Evolutionary conservation across 2,113 vertebrate species (phyloP), one percentile per base, ranked within the genome.

Genomic region (Dasypus novemcinctus): DNA sequence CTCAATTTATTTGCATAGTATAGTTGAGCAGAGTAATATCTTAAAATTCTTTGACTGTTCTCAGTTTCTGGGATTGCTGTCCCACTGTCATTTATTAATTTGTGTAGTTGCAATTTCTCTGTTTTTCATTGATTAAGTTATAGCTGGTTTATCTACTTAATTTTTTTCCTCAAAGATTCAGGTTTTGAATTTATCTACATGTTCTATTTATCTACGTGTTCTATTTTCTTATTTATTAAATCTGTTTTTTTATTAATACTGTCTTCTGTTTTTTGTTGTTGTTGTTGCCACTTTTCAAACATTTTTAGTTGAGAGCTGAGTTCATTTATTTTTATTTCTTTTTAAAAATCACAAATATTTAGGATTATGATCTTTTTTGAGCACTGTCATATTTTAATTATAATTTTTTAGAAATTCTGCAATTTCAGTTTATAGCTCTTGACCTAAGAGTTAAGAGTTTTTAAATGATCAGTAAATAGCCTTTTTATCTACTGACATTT

Each of bases 11-110:
- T 95, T 95, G 78, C 71, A 94, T 72, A 84, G 64, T n/a, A n/a
- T n/a, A 59, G 43, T 80, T 84, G 61, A 95, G 25, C 57, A 43
- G 21, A 93, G 88, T 90, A 94, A 97, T 96, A 64, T 95, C 71
- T 76, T 64, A 83, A 59, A 96, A 90, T 92, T 92, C 43, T 96
- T 88, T 83, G 64, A 79, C 79, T 90, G 27, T 90, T 69, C 69
- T 92, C 49, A 49, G 15, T 69, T 90, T 87, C 57, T 75, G 38
- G 20, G 9, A 13, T 94, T 94, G 46, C 71, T 94, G 89, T 92
- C 25, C 20, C 38, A 74, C 27, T 90, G 85, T 79, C 57, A 92
- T 41, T 52, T 89, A 92, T 76, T 95, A 94, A 83, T 95, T 93
- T 92, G 11, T 87, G 11, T 75, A 87, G 49, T 69, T 96, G 90